Base-by-base conservation (phyloP, 2,113 vertebrate species). In the Perognathus longimembris region DNA sequence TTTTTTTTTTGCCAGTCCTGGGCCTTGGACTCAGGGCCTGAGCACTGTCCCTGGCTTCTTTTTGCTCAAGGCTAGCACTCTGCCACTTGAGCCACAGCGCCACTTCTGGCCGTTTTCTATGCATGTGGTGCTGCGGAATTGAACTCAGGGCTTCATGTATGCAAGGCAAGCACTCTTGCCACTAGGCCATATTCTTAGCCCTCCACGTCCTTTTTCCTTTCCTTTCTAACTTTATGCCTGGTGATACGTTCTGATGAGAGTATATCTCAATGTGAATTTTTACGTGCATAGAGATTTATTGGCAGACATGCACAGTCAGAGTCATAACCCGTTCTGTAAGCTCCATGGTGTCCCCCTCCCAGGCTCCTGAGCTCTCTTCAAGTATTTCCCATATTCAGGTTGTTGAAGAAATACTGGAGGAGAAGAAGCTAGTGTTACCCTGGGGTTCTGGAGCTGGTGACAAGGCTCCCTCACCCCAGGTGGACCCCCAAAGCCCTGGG, bases 401-500 rank as follows among this genome's bases (percentile, higher is more conserved):
- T 32, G 30, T 38, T 36, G 57, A 66, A 50, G 67, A n/a, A 22
- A 10, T n/a, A 10, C n/a, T 24, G 14, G 57, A 71, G 77, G 20
- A 34, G 77, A 89, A 80, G 42, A 18, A 54, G 50, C 11, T 45
- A 73, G n/a, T 2, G 15, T 50, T n/a, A 36, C 24, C 42, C 12
- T 26, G 80, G 40, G 21, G 22, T 8, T 6, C 38, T 7, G 77
- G 59, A 67, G 32, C 50, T 61, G 79, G 34, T 70, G 70, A 50
- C 64, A 12, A 14, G 15, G 7, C 1, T 85, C 38, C 1, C 0
- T 0, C 10, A 32, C 17, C 3, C 15, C 1, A 2, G 32, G 20
- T 36, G 57, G 75, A 42, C 10, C 21, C 26, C 64, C 11, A 24
- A 57, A 73, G 78, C 22, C 34, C 77, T 32, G n/a, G 42, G 26